Evolutionary conservation across 30 jellyfish, hydroid and myxozoan species (phyloP), one percentile per base, ranked within the genome.

Genomic region (Hydractinia echinata): DNA sequence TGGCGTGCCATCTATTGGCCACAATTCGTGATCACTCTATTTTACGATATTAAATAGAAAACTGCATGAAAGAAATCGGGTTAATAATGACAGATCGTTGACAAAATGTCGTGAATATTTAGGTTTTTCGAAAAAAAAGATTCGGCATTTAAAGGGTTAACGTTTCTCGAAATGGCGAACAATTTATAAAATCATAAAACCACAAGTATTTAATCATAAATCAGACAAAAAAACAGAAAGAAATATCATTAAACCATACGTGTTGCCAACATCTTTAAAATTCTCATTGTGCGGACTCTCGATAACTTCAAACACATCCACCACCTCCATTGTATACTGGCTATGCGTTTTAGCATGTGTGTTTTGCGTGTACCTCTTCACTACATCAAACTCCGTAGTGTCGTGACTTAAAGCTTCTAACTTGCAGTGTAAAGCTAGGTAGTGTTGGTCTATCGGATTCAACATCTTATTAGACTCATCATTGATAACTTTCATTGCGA

Each of bases 331-430:
- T 66, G 83, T 91, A 66, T 91, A 91, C 8, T 91, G 90, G 74
- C 83, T 91, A 71, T 91, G 98, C 1, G 98, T 91, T 54, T 73
- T 80, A 0, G 98, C 98, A 60, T 91, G 98, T 10, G 98, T 91
- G 60, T 91, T 91, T 79, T 91, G 98, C 53, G 91, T 51, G 66
- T 91, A 91, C 39, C 82, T 86, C 21, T 83, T 86, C 55, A 91
- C 66, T 20, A 91, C 76, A 85, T 83, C 20, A 71, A 86, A 91
- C 7, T 86, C 98, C 6, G 86, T 83, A 10, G 51, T 82, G 8
- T 58, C 73, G 53, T 74, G 96, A 48, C 84, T 86, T 88, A 91
- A 48, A 4, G 89, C 82, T 19, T 86, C 95, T 4, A 91, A 54
- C 8, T 82, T 84, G 64, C 98, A 91, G 66, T 86, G 81, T 76